These are phyloP conservation scores for Elmis aenea DNA, from an alignment of 2,888 invertebrate genomes.

Conservation along the genomic window DNA sequence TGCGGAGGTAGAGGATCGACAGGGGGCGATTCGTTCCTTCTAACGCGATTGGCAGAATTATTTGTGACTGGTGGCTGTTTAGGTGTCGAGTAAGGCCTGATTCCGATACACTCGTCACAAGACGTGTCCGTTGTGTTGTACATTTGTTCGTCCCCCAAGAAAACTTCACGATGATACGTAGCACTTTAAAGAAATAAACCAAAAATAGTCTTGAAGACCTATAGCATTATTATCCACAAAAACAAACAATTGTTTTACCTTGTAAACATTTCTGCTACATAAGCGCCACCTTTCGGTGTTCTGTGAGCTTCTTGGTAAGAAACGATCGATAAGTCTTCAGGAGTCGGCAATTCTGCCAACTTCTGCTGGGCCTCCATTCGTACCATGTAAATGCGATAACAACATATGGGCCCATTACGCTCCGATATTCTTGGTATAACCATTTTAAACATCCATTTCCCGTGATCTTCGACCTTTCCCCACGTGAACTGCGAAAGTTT, in stretches of 20 bases:
- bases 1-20: slow-evolving; percentile 48
- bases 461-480: slow-evolving; percentile 59
- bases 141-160: slow-evolving; percentile 65
- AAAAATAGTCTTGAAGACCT: not conserved
- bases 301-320: slow-evolving; percentile 71
- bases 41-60: slow-evolving; percentile 27
- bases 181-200: slow-evolving; percentile 51
- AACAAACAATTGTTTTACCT: slow-evolving; percentile 47
- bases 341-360: slow-evolving; percentile 62
- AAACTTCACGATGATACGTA: slow-evolving; percentile 60
- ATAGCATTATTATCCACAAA: not conserved
- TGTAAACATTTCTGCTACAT: slow-evolving; percentile 80
- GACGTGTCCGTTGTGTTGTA: slow-evolving; percentile 37
- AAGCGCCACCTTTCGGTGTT: slow-evolving; percentile 67
- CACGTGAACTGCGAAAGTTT: slow-evolving; percentile 57
- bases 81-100: slow-evolving; percentile 45
- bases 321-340: slow-evolving; percentile 63
- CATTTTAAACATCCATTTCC: slow-evolving; percentile 69
- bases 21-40: slow-evolving; percentile 33
- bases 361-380: slow-evolving; percentile 60
- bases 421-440: slow-evolving; percentile 73
- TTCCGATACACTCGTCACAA: slow-evolving; percentile 51
- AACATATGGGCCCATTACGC: slow-evolving; percentile 83
- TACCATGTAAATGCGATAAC: slow-evolving; percentile 76
- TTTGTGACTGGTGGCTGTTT: slow-evolving; percentile 22